Evolutionary conservation across 1,140 invertebrate species (phyloP), one percentile per base, ranked within the genome.

Genomic region (Aphaenogaster rudis): DNA sequence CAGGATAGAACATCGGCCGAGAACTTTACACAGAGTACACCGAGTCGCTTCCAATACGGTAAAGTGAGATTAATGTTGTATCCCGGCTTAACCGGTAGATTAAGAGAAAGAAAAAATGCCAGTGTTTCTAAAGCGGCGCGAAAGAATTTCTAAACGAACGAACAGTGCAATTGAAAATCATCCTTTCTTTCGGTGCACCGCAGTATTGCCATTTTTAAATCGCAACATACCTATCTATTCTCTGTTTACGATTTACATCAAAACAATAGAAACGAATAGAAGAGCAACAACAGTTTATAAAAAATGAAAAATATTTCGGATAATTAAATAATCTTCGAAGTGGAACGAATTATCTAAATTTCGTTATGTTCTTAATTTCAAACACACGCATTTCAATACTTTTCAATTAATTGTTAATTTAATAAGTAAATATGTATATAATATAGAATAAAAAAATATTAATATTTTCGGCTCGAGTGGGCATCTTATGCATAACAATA

Each of bases 31-130:
- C 21, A 52, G 72, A 21, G 11, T 28, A 80, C 33, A 59, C 6
- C 7, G 39, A 15, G n/a, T 82, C 67, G 42, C 33, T 52, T 42
- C 28, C 39, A 52, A 82, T 81, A 33, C 50, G 50, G 33, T 74
- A 74, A 61, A 74, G 69, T 61, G 80, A 84, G 69, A 84, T 76
- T 63, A 84, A 84, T 50, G 80, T 15, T 39, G 42, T 36, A 63
- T 15, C 45, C 28, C 69, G 33, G 11, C 42, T 72, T 61, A 82
- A 11, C n/a, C 4, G n/a, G 21, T 8, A 3, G 54, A 84, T 15
- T 74, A 50, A 36, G 28, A 33, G 15, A 45, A 8, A 57, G 13
- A 74, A 84, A 74, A 48, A 28, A 42, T 39, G 13, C 42, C 28
- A 54, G 11, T 48, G 15, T 76, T 81, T 21, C 13, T 8, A 11